phyloP scores from a whole-genome alignment of 2,113 vertebrate genomes.

The Pollimyrus isidori region DNA sequence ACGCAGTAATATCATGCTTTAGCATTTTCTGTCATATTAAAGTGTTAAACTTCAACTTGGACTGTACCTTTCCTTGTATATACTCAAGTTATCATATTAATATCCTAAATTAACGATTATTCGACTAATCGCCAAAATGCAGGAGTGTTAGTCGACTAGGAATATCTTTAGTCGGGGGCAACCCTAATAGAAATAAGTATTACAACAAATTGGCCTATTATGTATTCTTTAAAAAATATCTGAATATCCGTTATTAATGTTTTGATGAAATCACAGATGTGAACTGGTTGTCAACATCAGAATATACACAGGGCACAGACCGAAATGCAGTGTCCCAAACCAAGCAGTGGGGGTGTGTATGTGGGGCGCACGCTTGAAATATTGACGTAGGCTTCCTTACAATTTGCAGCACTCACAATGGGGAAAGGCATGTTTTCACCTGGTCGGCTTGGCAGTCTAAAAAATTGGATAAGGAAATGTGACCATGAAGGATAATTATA shows the following conservation, averaged over 20 bases:
- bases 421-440: background rate
- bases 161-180: no score
- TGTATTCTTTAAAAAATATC: background rate
- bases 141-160: no score
- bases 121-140: no score
- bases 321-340: background rate
- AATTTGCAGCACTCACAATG: background rate
- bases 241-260: background rate
- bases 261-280: background rate
- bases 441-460: background rate
- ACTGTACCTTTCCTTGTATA: no score
- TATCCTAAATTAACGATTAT: no score
- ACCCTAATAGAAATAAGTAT: background rate
- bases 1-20: no score
- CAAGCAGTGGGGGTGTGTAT: background rate
- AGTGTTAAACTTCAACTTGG: no score
- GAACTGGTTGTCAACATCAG: background rate
- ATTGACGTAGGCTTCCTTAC: background rate
- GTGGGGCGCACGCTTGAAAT: background rate
- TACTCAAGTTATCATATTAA: no score
- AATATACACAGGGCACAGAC: no score
- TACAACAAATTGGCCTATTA: background rate
- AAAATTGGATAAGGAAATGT: background rate
- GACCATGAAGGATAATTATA: background rate
- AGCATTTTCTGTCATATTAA: no score